Percentiles rank a stretch among this genome's conserved stretches.
phyloP scores from a whole-genome alignment of 1,140 invertebrate species.

The Penaeus vannamei region DNA sequence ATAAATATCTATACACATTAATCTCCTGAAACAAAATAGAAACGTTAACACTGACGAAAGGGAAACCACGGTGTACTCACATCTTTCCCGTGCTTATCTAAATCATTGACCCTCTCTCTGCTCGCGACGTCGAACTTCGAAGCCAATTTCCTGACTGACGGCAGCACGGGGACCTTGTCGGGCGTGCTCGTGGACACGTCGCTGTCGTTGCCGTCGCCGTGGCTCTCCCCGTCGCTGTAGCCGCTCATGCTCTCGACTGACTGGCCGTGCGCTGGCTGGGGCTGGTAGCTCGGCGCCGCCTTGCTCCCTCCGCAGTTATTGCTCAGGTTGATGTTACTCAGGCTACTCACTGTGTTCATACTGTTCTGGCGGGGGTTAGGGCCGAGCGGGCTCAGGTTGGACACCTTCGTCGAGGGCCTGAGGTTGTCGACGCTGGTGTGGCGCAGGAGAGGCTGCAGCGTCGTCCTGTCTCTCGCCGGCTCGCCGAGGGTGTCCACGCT shows the following conservation, averaged over 20 bases:
- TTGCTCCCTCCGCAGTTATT: conserved; percentile 1
- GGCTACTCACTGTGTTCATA: conserved; percentile 38
- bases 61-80: conserved; percentile 21
- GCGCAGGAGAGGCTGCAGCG: conserved; percentile 31
- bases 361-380: conserved; percentile 20
- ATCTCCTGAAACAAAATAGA: neutral
- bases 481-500: conserved; percentile 53
- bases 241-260: conserved; percentile 44
- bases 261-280: neutral
- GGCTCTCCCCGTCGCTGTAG: conserved; percentile 42
- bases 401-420: conserved; percentile 32
- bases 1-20: neutral
- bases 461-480: neutral
- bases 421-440: conserved; percentile 53
- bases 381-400: conserved; percentile 35
- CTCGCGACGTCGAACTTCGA: conserved; percentile 48
- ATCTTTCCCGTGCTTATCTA: conserved; percentile 51
- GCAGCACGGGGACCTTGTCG: conserved; percentile 34
- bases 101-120: conserved; percentile 47
- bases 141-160: conserved; percentile 49
- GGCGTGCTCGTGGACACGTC: conserved; percentile 34
- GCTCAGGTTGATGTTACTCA: conserved; percentile 23
- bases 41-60: neutral
- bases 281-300: neutral
- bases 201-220: conserved; percentile 42